Evolutionary conservation across 2,888 invertebrate genomes (phyloP).

Genomic region (Clistopyga incitator): DNA sequence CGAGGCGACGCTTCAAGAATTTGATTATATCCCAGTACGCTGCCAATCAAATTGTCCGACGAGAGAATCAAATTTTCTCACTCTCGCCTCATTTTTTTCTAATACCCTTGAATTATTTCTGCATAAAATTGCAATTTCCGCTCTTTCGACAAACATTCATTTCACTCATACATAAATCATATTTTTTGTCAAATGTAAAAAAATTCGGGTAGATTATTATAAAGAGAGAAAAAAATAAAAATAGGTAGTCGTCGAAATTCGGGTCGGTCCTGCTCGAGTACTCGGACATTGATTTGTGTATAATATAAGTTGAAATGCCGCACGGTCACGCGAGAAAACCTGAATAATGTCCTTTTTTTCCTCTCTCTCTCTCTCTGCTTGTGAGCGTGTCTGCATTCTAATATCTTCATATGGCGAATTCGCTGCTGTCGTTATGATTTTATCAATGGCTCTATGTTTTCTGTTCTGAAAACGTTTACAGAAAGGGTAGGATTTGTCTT

Average conservation of each 20-base stretch:
- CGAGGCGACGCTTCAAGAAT: background rate
- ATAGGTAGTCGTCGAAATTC: background rate
- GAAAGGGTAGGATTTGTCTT: slow-evolving; percentile 16
- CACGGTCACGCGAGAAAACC: slow-evolving; percentile 58
- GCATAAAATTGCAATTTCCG: background rate
- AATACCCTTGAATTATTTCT: background rate
- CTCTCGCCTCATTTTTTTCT: background rate
- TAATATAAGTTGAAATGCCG: slow-evolving; percentile 49
- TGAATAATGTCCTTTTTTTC: slow-evolving; percentile 20
- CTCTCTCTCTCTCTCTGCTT: slow-evolving; percentile 5
- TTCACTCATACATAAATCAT: background rate
- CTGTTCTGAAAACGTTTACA: background rate
- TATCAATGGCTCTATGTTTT: background rate
- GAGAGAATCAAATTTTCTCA: background rate
- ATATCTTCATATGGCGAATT: background rate
- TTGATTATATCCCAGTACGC: background rate
- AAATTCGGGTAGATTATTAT: background rate
- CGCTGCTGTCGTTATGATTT: background rate
- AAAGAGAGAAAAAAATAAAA: background rate
- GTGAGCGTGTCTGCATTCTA: background rate
- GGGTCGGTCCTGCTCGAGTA: slow-evolving; percentile 28
- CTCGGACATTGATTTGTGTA: slow-evolving; percentile 59
- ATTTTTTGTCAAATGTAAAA: background rate
- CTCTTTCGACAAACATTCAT: slow-evolving; percentile 15
- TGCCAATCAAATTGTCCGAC: slow-evolving; percentile 26